A percentile compares a stretch with the other conserved stretches of the same genome.
Conservation (phyloP, 1,140 invertebrate species). For the Ips nitidus region DNA sequence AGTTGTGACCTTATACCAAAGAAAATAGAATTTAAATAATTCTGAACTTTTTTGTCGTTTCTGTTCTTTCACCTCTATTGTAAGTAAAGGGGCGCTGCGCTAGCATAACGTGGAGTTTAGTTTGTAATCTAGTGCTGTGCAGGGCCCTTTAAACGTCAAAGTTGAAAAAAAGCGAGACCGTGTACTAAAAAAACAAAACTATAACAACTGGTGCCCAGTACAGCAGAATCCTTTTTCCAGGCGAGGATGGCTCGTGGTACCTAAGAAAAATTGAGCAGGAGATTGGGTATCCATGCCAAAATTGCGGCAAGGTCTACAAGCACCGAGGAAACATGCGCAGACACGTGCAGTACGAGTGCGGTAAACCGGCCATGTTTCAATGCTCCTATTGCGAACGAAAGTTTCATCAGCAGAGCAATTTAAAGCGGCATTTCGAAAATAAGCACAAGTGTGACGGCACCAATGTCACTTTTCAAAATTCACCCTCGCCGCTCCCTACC, state of each 20-base stretch:
- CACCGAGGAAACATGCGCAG: slow-evolving; percentile 56
- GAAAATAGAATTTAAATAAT: too few species aligned
- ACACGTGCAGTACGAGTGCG: slow-evolving; percentile 54
- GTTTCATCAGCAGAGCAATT: slow-evolving; percentile 56
- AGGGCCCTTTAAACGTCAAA: not conserved
- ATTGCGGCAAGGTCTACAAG: slow-evolving; percentile 56
- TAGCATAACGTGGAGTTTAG: too few species aligned
- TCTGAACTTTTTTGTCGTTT: too few species aligned
- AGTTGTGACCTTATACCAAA: too few species aligned
- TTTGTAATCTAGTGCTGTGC: too few species aligned
- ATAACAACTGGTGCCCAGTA: slow-evolving; percentile 42
- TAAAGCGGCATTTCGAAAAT: slow-evolving; percentile 53
- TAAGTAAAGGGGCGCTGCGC: too few species aligned
- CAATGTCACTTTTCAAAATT: not conserved
- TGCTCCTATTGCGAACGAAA: slow-evolving; percentile 54
- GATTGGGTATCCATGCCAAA: slow-evolving; percentile 52
- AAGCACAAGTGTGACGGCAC: slow-evolving; percentile 36
- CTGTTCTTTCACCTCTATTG: too few species aligned
- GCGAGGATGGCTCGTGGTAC: slow-evolving; percentile 45
- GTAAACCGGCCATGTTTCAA: slow-evolving; percentile 53
- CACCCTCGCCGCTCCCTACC: slow-evolving; percentile 10
- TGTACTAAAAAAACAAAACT: slow-evolving; percentile 6
- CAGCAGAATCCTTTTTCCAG: slow-evolving; percentile 50
- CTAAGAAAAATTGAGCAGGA: slow-evolving; percentile 43
- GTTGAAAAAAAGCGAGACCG: slow-evolving; percentile 26